Evolutionary conservation across 2,113 vertebrate species (phyloP).

Genomic region (Globicephala melas): DNA sequence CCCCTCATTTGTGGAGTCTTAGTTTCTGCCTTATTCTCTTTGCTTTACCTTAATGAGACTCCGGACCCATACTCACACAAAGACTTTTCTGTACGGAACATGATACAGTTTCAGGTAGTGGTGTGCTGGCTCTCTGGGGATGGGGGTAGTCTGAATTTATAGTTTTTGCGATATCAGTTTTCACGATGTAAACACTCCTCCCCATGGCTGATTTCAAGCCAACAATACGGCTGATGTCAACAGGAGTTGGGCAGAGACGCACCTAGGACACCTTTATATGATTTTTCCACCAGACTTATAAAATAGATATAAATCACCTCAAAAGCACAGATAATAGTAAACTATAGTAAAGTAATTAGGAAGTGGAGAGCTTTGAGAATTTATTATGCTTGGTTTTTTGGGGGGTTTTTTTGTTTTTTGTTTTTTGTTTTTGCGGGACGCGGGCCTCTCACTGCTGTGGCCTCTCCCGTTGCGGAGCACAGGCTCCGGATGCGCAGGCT

Average conservation of each 20-base stretch:
- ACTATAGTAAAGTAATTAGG: background rate
- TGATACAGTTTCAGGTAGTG: background rate
- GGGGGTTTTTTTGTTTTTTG: no score
- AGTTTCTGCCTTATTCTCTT: background rate
- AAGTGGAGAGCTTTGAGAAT: background rate
- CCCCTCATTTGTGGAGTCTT: background rate
- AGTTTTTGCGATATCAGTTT: background rate
- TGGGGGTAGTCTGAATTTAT: background rate
- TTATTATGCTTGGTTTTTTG: background rate
- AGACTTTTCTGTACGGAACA: background rate
- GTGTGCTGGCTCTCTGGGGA: background rate
- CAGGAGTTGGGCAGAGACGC: background rate
- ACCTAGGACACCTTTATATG: no score
- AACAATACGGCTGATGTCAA: no score
- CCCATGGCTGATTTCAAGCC: background rate
- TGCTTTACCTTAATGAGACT: background rate
- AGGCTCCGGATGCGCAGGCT: no score
- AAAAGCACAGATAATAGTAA: background rate
- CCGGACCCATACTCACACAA: fast-evolving
- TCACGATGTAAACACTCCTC: background rate
- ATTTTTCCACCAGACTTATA: background rate
- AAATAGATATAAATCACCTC: background rate
- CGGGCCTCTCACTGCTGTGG: no score
- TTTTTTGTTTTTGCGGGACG: no score
- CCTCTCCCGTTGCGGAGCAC: no score